Percentiles rank a stretch among this genome's conserved stretches.
Conservation (phyloP, 2,888 invertebrate species). For the Tenthredo livida region DNA sequence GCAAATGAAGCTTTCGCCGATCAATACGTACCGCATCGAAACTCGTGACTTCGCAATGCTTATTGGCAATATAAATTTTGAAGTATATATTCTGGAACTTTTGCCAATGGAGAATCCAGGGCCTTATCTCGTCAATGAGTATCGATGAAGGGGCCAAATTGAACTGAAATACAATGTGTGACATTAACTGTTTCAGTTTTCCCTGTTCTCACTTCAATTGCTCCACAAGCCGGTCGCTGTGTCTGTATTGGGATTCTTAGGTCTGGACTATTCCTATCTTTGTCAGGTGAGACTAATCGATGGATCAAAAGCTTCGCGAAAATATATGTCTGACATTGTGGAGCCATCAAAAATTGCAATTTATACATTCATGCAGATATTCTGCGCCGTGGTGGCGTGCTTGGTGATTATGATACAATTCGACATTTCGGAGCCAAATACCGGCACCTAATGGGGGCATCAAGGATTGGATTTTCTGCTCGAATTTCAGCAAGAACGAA, state of each 20-base stretch:
- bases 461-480: background rate
- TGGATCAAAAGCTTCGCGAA: background rate
- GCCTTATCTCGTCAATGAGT: no score
- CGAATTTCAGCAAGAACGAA: background rate
- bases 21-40: background rate
- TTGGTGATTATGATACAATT: conserved; percentile 14
- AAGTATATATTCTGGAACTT: no score
- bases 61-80: background rate
- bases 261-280: background rate
- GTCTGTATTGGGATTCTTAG: background rate
- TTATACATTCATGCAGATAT: background rate
- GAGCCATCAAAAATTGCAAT: background rate
- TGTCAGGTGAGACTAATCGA: background rate
- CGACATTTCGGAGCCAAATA: background rate
- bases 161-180: background rate
- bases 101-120: no score
- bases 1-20: no score
- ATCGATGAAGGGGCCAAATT: no score
- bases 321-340: background rate
- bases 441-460: background rate
- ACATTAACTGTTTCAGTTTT: background rate
- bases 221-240: background rate
- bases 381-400: background rate
- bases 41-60: background rate
- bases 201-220: background rate